Conservation (phyloP, 2,888 invertebrate species). For the Lathronympha strigana region DNA sequence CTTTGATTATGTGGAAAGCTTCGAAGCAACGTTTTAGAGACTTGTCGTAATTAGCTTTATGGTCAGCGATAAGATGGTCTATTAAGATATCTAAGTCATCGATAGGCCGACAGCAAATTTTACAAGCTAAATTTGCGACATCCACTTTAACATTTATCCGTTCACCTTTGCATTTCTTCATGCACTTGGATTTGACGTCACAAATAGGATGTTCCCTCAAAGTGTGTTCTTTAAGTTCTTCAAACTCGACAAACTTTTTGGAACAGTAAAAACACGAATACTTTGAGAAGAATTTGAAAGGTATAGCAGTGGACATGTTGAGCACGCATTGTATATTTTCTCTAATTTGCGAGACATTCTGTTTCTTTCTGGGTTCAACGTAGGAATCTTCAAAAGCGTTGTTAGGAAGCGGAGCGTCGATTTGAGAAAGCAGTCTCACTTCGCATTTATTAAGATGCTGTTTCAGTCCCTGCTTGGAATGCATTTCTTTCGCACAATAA, state of each 20-base stretch:
- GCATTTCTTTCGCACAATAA: conserved; percentile 66
- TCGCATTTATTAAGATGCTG: conserved; percentile 68
- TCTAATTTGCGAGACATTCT: conserved; percentile 65
- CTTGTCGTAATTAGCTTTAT: conserved; percentile 70
- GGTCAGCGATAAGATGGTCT: conserved; percentile 67
- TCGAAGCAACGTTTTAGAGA: conserved; percentile 65
- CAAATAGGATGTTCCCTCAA: conserved; percentile 65
- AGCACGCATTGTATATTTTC: conserved; percentile 71
- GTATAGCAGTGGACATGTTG: conserved; percentile 74
- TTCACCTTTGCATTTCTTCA: conserved; percentile 74
- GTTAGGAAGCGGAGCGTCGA: conserved; percentile 37
- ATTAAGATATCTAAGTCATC: conserved; percentile 61
- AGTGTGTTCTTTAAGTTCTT: conserved; percentile 68
- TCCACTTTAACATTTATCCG: conserved; percentile 70
- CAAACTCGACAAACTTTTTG: conserved; percentile 67
- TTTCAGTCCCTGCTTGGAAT: conserved; percentile 62
- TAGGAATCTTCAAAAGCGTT: conserved; percentile 45
- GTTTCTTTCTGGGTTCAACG: conserved; percentile 58
- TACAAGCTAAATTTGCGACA: conserved; percentile 64
- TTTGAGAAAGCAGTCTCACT: conserved; percentile 52
- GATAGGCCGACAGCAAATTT: conserved; percentile 59
- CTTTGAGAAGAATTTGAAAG: conserved; percentile 73
- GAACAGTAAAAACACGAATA: conserved; percentile 75
- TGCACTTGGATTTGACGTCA: conserved; percentile 67
- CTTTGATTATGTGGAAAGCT: conserved; percentile 67